A percentile compares a stretch with the other conserved stretches of the same genome.
phyloP scores from a whole-genome alignment of 1,140 invertebrate genomes.

The Arion vulgaris region DNA sequence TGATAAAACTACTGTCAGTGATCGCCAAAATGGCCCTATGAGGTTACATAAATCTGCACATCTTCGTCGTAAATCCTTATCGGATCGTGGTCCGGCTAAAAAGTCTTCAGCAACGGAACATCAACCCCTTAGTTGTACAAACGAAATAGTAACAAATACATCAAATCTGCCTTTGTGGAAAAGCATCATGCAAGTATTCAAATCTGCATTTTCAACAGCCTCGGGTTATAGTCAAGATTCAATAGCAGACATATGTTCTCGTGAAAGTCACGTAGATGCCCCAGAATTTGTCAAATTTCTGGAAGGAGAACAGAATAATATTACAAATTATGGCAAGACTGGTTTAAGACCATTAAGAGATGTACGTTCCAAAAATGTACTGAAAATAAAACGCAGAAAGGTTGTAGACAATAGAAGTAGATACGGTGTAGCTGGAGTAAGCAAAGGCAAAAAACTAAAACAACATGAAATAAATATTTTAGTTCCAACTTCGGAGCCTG shows the following conservation, averaged over 20 bases:
- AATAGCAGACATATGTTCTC: background rate
- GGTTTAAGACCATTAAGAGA: background rate
- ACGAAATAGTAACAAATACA: background rate
- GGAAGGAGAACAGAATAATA: background rate
- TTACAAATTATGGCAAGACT: no score
- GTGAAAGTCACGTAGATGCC: background rate
- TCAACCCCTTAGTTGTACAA: background rate
- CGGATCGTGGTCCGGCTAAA: background rate
- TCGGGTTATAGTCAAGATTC: background rate
- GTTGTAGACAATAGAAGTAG: background rate
- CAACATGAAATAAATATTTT: background rate
- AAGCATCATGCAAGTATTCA: background rate
- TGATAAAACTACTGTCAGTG: background rate
- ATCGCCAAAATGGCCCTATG: background rate
- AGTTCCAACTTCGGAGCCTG: background rate
- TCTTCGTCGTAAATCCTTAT: background rate
- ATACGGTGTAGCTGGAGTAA: background rate
- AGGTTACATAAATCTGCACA: background rate
- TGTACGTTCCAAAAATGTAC: background rate
- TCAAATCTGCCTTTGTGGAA: background rate
- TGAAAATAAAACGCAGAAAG: background rate
- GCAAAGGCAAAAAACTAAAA: background rate
- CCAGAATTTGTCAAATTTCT: background rate
- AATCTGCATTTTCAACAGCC: background rate
- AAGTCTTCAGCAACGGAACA: background rate